phyloP scores from a whole-genome alignment of 2,888 invertebrate species.

The Napeogenes inachia region DNA sequence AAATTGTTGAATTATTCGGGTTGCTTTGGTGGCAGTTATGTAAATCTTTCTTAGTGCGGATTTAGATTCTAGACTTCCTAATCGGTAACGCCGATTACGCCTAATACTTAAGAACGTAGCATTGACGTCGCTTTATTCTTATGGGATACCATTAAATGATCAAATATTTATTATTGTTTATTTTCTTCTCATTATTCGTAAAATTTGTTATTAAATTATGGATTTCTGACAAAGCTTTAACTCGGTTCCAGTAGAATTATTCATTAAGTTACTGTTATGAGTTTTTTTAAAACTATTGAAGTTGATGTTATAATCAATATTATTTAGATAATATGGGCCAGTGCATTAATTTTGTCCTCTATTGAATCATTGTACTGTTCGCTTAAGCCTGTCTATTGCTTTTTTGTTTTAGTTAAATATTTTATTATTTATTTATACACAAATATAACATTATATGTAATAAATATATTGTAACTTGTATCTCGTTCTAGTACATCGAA shows the following conservation, averaged over 20 bases:
- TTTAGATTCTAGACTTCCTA: constrained; percentile 33
- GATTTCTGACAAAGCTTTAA: constrained; percentile 77
- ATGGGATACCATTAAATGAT: constrained; percentile 61
- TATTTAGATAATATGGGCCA: constrained; percentile 75
- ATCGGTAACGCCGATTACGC: constrained; percentile 28
- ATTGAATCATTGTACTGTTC: constrained; percentile 71
- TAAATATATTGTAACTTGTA: constrained; percentile 43
- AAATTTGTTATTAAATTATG: constrained; percentile 76
- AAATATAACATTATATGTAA: constrained; percentile 55
- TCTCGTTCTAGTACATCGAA: constrained; percentile 58
- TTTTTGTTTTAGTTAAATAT: constrained; percentile 76
- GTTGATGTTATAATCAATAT: constrained; percentile 76
- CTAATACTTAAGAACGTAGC: constrained; percentile 40
- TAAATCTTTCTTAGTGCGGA: constrained; percentile 46
- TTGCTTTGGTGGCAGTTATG: constrained; percentile 69
- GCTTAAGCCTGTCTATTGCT: constrained; percentile 71
- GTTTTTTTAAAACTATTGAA: constrained; percentile 70
- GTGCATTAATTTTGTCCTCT: constrained; percentile 76
- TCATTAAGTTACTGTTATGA: constrained; percentile 77
- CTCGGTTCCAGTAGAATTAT: constrained; percentile 77
- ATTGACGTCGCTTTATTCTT: constrained; percentile 49
- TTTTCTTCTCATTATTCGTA: constrained; percentile 71
- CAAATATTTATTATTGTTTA: constrained; percentile 77
- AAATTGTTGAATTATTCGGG: constrained; percentile 73
- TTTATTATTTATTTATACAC: constrained; percentile 76